Evolutionary conservation across 2,797 vertebrate genomes (phyloP).

Genomic region (Thalassophryne amazonica): DNA sequence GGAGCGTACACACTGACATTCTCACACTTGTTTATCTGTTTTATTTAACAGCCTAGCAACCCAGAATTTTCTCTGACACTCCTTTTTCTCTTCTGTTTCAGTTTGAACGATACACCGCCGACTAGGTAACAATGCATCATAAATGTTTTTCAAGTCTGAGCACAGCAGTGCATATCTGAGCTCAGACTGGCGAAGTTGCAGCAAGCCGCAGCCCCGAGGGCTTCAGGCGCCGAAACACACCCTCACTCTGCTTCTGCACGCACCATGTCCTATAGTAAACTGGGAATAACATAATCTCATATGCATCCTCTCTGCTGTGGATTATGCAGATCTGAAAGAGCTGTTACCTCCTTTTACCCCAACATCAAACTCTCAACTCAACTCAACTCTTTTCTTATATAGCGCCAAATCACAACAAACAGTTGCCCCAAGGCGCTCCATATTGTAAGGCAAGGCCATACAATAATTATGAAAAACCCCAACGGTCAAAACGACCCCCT

Average conservation of each 20-base stretch:
- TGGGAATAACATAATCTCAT: slow-evolving; percentile 3
- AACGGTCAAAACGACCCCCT: too few species aligned
- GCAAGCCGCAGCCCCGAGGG: slow-evolving; percentile 36
- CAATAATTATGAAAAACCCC: too few species aligned
- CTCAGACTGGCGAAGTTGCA: slow-evolving; percentile 44
- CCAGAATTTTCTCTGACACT: background rate
- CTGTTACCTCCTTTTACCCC: too few species aligned
- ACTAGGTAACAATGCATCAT: slow-evolving; percentile 13
- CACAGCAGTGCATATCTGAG: slow-evolving; percentile 55
- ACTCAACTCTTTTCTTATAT: too few species aligned
- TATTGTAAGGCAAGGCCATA: too few species aligned
- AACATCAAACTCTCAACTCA: too few species aligned
- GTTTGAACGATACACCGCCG: slow-evolving; percentile 1
- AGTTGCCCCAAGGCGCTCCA: too few species aligned
- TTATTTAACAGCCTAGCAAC: background rate
- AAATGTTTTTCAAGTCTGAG: slow-evolving; percentile 55
- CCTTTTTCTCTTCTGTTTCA: background rate
- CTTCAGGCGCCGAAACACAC: slow-evolving; percentile 11
- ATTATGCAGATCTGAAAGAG: background rate
- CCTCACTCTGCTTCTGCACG: slow-evolving; percentile 19
- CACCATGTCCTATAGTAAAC: slow-evolving; percentile 17
- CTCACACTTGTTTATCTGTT: slow-evolving; percentile 12
- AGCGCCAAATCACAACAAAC: too few species aligned
- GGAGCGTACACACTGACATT: slow-evolving; percentile 19
- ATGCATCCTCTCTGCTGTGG: background rate